A percentile compares a stretch with the other conserved stretches of the same genome.
phyloP scores from a whole-genome alignment of 2,888 invertebrate species.

The Micropterix aruncella region DNA sequence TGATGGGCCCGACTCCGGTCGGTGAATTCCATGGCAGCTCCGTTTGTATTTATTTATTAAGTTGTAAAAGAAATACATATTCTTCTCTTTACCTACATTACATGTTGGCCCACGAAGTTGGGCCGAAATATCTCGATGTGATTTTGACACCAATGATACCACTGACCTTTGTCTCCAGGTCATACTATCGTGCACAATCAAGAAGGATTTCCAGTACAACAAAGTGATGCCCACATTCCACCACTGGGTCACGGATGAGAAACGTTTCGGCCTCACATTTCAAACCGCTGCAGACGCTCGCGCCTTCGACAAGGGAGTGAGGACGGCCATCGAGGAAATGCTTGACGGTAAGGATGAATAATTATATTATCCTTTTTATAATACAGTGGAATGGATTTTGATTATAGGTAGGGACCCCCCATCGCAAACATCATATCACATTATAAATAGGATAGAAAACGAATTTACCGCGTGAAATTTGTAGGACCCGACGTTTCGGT shows the following conservation, averaged over 20 bases:
- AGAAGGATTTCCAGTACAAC: slow-evolving; percentile 92
- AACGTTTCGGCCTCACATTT: slow-evolving; percentile 90
- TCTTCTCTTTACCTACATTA: slow-evolving; percentile 1
- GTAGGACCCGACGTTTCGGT: no score
- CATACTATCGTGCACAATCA: slow-evolving; percentile 86
- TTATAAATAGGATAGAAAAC: no score
- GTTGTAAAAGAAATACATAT: no score
- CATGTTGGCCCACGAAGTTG: neutral
- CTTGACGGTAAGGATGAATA: slow-evolving; percentile 63
- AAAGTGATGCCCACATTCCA: slow-evolving; percentile 98
- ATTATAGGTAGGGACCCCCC: no score
- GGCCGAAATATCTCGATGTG: slow-evolving; percentile 2
- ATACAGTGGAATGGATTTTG: no score
- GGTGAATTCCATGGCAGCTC: no score
- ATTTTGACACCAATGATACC: slow-evolving; percentile 5
- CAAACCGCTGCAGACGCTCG: slow-evolving; percentile 90
- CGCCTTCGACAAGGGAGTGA: slow-evolving; percentile 85
- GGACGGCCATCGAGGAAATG: slow-evolving; percentile 79
- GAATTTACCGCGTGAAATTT: no score
- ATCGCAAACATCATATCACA: no score
- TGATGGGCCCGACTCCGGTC: no score
- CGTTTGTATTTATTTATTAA: no score
- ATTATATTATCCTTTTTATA: no score
- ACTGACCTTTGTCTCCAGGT: slow-evolving; percentile 40
- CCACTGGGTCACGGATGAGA: slow-evolving; percentile 94